Base-by-base conservation (phyloP, 1,140 invertebrate genomes). In the Antheraea pernyi region DNA sequence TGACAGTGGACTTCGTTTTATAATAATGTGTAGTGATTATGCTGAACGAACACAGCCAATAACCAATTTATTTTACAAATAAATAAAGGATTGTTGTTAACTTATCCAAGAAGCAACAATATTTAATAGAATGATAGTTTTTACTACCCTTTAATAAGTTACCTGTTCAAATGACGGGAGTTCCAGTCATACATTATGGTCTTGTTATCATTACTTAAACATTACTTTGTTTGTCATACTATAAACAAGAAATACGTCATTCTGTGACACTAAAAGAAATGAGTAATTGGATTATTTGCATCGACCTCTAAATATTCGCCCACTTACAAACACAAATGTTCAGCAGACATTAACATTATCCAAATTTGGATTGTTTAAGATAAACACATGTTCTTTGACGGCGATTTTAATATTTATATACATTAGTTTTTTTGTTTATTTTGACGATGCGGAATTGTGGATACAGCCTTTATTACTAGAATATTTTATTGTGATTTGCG, bases 381-480 rank as follows among this genome's bases (percentile, higher is more conserved):
- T 53, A 53, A 53, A 53, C 46, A 16, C 6, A 7, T 53, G 16
- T 13, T 6, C 5, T 53, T 53, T 16, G 16, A 1, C 16, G 16
- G 16, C 7, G 46, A 13, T 53, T 11, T 13, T 7, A 13, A 13
- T 48, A 48, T 48, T 53, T 53, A 53, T 53, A 11, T 53, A 53
- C 46, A 53, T 13, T 13, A 13, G 13, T 53, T 53, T 1, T n/a
- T 13, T 0, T 53, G 13, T 37, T 66, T 61, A 68, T 67, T 39
- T 71, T 69, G 53, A 19, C 68, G 58, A 70, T 71, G 68, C 68
- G 74, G 70, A 73, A 76, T 70, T 69, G 19, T 67, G 59, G 36
- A 62, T 36, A 48, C 60, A 19, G 60, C 60, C 30, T 58, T 11
- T 64, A 67, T 67, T 67, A 65, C 63, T 65, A 67, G 46, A 18